phyloP scores from a whole-genome alignment of 2,888 invertebrate species.

The Tortrix viridana region DNA sequence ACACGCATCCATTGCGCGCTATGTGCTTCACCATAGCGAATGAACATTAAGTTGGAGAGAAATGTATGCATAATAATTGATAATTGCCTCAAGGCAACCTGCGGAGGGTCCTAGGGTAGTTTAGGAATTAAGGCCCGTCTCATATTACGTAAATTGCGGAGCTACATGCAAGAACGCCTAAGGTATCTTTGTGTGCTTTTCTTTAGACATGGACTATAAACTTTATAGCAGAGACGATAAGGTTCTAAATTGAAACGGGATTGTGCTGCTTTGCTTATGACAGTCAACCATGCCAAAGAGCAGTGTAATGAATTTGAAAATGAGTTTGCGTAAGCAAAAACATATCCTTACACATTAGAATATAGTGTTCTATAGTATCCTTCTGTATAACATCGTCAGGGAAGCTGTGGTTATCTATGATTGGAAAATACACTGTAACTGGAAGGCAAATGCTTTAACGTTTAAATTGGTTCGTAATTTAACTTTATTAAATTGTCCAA shows the following conservation, averaged over 20 bases:
- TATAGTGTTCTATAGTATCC: too few species aligned
- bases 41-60: slow-evolving; percentile 34
- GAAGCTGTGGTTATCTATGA: too few species aligned
- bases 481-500: too few species aligned
- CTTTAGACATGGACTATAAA: background rate
- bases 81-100: slow-evolving; percentile 49
- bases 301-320: slow-evolving; percentile 30
- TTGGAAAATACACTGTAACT: too few species aligned
- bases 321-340: slow-evolving; percentile 18
- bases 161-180: slow-evolving; percentile 27
- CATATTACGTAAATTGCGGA: slow-evolving; percentile 62
- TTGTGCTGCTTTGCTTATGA: slow-evolving; percentile 9
- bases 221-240: background rate
- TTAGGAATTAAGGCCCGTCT: slow-evolving; percentile 43
- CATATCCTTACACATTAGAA: background rate
- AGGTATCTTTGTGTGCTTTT: slow-evolving; percentile 14
- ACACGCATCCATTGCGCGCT: slow-evolving; percentile 17
- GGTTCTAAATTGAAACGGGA: background rate
- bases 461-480: too few species aligned
- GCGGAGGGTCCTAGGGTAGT: slow-evolving; percentile 50
- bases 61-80: slow-evolving; percentile 44
- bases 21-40: background rate
- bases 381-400: too few species aligned
- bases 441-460: too few species aligned
- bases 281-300: slow-evolving; percentile 2